Percentiles rank a stretch among this genome's conserved stretches.
phyloP scores from a whole-genome alignment of 2,113 vertebrate genomes.

The Pyrgilauda ruficollis region DNA sequence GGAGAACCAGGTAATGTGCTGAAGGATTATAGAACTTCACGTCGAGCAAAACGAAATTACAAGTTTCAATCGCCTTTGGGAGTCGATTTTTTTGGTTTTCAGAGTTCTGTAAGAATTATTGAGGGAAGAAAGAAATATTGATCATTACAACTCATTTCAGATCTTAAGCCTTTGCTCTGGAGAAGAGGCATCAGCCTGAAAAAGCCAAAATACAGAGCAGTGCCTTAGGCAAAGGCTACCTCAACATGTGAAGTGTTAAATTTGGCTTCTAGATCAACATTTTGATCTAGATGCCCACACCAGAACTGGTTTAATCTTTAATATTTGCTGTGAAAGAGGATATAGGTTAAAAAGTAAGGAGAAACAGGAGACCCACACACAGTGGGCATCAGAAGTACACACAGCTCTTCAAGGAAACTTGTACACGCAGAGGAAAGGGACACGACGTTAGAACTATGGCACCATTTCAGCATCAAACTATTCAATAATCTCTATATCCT shows the following conservation, averaged over 20 bases:
- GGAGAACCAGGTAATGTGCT: neutral
- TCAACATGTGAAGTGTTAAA: neutral
- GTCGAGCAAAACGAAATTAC: constrained; percentile 49
- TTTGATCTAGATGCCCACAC: no score
- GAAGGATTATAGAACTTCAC: constrained; percentile 64
- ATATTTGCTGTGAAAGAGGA: no score
- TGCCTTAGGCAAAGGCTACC: neutral
- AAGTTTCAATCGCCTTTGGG: constrained; percentile 34
- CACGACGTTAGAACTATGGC: neutral
- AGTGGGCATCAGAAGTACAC: neutral
- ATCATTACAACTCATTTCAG: neutral
- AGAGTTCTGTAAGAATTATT: constrained; percentile 7
- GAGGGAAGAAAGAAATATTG: neutral
- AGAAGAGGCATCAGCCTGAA: neutral
- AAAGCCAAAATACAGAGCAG: neutral
- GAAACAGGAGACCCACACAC: no score
- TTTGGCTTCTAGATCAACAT: no score
- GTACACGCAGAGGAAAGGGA: neutral
- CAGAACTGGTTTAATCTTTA: no score
- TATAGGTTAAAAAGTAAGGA: no score
- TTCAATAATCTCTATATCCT: neutral
- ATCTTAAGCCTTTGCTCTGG: neutral
- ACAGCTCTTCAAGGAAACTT: neutral
- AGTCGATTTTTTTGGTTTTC: neutral
- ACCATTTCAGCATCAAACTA: neutral